Conservation (phyloP, 64 coral and sea anemone species). For the Montipora cactus region DNA sequence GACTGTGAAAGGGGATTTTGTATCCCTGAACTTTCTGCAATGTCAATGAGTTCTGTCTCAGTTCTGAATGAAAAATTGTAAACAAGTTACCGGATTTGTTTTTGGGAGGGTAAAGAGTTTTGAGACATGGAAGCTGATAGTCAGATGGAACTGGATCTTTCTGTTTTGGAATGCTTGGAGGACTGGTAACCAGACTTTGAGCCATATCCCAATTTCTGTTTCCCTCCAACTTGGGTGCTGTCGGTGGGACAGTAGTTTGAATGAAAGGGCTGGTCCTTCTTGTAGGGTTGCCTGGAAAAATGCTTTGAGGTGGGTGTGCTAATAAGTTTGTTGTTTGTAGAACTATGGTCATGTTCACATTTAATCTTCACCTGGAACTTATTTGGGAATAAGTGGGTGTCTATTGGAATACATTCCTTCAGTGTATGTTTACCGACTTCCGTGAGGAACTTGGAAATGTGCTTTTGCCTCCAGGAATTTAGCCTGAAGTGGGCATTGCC, state of each 20-base stretch:
- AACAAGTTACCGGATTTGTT: too few species aligned
- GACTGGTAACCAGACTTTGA: too few species aligned
- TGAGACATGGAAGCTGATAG: too few species aligned
- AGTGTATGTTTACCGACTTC: neutral
- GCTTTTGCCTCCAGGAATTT: conserved; percentile 32
- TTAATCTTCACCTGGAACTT: neutral
- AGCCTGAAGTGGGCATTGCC: conserved; percentile 31
- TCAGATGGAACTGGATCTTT: too few species aligned
- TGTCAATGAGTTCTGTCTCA: too few species aligned
- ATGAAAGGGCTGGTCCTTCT: neutral
- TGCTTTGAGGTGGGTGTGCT: neutral
- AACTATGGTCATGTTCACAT: neutral
- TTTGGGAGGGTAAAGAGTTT: too few species aligned
- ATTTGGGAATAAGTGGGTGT: conserved; percentile 12
- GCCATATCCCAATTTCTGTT: too few species aligned
- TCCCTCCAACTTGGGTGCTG: neutral
- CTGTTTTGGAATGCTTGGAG: too few species aligned
- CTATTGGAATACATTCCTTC: neutral
- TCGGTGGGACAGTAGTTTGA: neutral
- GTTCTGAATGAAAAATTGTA: too few species aligned
- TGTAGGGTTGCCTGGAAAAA: neutral
- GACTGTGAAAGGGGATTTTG: too few species aligned
- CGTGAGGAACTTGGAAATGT: conserved; percentile 1
- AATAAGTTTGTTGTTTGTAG: conserved; percentile 22
- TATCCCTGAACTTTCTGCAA: too few species aligned